Conservation (phyloP, 2,888 invertebrate species). For the Agrotis puta region DNA sequence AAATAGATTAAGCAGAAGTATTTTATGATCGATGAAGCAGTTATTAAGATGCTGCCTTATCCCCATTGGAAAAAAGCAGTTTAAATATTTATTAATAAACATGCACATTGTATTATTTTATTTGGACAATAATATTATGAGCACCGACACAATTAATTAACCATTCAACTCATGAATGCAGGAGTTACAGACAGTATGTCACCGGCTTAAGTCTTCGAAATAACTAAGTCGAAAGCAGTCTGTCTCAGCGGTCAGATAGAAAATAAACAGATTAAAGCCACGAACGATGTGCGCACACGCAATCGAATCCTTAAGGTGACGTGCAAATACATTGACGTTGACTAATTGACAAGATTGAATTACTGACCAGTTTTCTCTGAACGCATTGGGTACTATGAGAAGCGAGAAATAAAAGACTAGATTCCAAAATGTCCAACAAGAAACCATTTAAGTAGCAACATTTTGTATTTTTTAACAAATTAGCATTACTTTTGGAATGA, state of each 20-base stretch:
- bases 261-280: slow-evolving; percentile 71
- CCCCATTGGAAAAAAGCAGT: neutral
- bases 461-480: neutral
- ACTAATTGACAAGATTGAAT: slow-evolving; percentile 62
- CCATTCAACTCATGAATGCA: neutral
- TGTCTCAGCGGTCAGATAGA: slow-evolving; percentile 61
- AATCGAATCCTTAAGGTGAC: slow-evolving; percentile 49
- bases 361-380: slow-evolving; percentile 56
- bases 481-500: neutral
- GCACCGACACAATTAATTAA: slow-evolving; percentile 21
- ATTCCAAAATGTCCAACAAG: neutral
- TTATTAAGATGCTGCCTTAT: neutral
- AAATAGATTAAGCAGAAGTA: neutral
- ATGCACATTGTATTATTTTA: slow-evolving; percentile 2
- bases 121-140: slow-evolving; percentile 23
- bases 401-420: slow-evolving; percentile 10
- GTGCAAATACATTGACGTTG: slow-evolving; percentile 49
- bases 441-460: too few species aligned
- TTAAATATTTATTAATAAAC: neutral
- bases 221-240: slow-evolving; percentile 58
- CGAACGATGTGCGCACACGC: slow-evolving; percentile 72
- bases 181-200: slow-evolving; percentile 18
- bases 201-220: slow-evolving; percentile 33
- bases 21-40: neutral
- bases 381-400: slow-evolving; percentile 21